Conservation (phyloP, 1,140 invertebrate species). For the Ericerus pela region DNA sequence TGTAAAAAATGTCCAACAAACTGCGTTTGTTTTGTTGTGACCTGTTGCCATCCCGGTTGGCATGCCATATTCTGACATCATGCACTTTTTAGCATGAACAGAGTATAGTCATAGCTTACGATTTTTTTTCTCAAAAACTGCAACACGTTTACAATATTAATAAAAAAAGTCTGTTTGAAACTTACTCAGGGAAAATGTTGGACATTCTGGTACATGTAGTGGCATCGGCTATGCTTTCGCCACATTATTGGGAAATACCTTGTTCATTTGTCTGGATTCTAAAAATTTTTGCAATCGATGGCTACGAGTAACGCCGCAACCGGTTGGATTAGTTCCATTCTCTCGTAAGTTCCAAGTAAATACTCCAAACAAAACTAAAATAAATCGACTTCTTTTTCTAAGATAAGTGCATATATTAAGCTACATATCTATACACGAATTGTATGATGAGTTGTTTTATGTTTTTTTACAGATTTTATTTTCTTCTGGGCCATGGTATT, state of each 20-base stretch:
- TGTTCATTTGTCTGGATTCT: constrained; percentile 92
- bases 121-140: too few relatives aligned
- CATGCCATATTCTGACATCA: too few relatives aligned
- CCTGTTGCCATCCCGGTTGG: too few relatives aligned
- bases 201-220: constrained; percentile 97
- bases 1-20: too few relatives aligned
- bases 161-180: neutral
- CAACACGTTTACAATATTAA: too few relatives aligned
- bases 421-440: too few relatives aligned
- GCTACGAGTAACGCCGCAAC: constrained; percentile 50
- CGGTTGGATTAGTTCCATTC: constrained; percentile 65
- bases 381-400: too few relatives aligned
- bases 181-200: constrained; percentile 64
- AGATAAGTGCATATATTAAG: too few relatives aligned
- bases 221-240: constrained; percentile 95
- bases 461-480: constrained; percentile 53
- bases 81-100: too few relatives aligned
- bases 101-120: too few relatives aligned
- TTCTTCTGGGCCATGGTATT: constrained; percentile 92
- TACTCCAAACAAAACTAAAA: neutral
- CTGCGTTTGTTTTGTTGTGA: too few relatives aligned
- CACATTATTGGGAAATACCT: constrained; percentile 91
- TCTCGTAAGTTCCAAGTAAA: constrained; percentile 38
- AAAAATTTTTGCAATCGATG: constrained; percentile 91
- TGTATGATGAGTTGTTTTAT: constrained; percentile 17